A percentile compares a stretch with the other conserved stretches of the same genome.
Evolutionary conservation across 2,797 vertebrate genomes (phyloP).

Genomic region (Ataeniobius toweri): DNA sequence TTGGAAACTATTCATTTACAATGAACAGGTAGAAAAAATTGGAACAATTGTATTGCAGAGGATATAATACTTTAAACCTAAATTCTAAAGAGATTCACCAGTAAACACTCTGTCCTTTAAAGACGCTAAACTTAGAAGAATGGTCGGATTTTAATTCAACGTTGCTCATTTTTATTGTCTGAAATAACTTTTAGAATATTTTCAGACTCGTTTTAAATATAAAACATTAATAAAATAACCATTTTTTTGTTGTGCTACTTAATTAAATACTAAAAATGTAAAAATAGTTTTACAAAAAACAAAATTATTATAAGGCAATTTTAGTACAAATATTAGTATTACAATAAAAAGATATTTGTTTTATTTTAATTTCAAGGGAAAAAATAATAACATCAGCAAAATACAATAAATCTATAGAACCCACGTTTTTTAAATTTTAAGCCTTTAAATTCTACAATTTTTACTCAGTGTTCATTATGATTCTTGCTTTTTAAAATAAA

Average conservation of each 20-base stretch:
- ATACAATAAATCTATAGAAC: background rate
- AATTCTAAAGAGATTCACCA: background rate
- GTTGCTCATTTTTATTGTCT: background rate
- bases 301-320: background rate
- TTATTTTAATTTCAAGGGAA: background rate
- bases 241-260: background rate
- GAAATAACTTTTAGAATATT: background rate
- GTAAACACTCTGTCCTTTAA: background rate
- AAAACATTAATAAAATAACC: background rate
- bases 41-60: background rate
- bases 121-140: background rate
- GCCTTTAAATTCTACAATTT: background rate
- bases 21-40: background rate
- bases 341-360: background rate
- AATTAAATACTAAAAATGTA: background rate
- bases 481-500: background rate
- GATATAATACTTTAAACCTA: background rate
- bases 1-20: background rate
- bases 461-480: background rate
- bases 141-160: background rate
- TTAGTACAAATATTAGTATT: background rate
- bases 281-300: background rate
- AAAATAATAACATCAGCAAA: too few species aligned
- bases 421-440: too few species aligned
- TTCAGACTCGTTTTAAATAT: background rate